Evolutionary conservation across 2,797 vertebrate genomes (phyloP), one percentile per base, ranked within the genome.

Genomic region (Lemur catta): DNA sequence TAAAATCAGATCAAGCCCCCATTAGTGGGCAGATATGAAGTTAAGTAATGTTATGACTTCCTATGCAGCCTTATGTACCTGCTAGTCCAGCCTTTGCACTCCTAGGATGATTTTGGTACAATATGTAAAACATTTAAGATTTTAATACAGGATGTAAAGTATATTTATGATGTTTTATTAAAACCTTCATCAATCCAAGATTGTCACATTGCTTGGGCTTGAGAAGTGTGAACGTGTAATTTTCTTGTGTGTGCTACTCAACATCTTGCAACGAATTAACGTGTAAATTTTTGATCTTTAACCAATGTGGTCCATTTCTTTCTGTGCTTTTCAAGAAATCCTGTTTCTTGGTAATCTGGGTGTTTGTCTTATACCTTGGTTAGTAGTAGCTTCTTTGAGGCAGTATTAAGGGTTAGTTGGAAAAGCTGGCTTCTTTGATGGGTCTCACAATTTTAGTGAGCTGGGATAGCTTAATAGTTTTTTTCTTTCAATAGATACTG

Each of bases 111-210:
- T 71, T 87, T 96, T 88, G 81, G 7, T 94, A 52, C 9, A 24
- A 35, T 57, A 30, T 78, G 57, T 61, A 80, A 91, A 59, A 59
- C 65, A 67, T 46, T 61, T 78, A 48, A 28, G 88, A 46, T 48
- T 81, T 95, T 67, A 71, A 65, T 67, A 50, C 17, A 59, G 2
- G 46, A 43, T 46, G 17, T 92, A 76, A 95, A 82, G n/a, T 93
- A 72, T 69, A 69, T 52, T 33, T 91, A 22, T 89, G 69, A 22
- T 94, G 33, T 69, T 94, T 96, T 96, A 61, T 95, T 93, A 76
- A 88, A 95, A 85, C 26, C 48, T 78, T 95, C 22, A 78, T 7
- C 3, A 38, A 6, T 72, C 52, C 38, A 94, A 84, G 67, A 67
- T 89, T 87, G 79, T 96, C 43, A 24, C 14, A 87, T 93, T 84